Evolutionary conservation across 2,888 invertebrate species (phyloP), one percentile per base, ranked within the genome.

Genomic region (Galeruca laticollis): DNA sequence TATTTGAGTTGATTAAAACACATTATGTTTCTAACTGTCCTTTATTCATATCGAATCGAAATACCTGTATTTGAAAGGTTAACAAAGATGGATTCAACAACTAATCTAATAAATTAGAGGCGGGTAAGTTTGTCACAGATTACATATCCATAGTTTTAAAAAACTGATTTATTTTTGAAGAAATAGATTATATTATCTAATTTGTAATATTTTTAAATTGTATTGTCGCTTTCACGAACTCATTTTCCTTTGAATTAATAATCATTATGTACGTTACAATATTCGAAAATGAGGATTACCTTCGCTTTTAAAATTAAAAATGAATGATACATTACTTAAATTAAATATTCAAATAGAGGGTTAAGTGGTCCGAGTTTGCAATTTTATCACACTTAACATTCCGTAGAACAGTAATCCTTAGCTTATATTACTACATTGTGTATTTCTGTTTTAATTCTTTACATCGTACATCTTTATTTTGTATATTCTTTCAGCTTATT

Each of bases 261-360:
- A 37, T 37, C 13, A 8, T 37, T 10, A 33, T 9, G 33, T 33
- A 37, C 37, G 11, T 13, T 43, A 43, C 43, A 15, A 43, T 47
- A 18, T 47, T 47, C 15, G 43, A 43, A 43, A 43, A 15, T 15
- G n/a, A 5, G 43, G 43, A 43, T 43, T 43, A 43, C 43, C 15
- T 43, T 43, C n/a, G 43, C 43, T 43, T 43, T 43, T 43, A 43
- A 43, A 43, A 47, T 47, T 47, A 47, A 47, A 47, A 47, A 15
- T 47, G 47, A 18, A 47, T 47, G 47, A 47, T 47, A 18, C 47
- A 47, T 47, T 15, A 47, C 47, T 47, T 18, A 15, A 47, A 47
- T 47, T 47, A 47, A 47, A 47, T 47, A 47, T 47, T 47, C 47
- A 47, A 47, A 47, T 47, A 15, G 9, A 9, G 47, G 8, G 18